Percentiles rank a stretch among this genome's conserved stretches.
phyloP scores from a whole-genome alignment of 2,113 vertebrate species.

The Donacobius atricapilla region DNA sequence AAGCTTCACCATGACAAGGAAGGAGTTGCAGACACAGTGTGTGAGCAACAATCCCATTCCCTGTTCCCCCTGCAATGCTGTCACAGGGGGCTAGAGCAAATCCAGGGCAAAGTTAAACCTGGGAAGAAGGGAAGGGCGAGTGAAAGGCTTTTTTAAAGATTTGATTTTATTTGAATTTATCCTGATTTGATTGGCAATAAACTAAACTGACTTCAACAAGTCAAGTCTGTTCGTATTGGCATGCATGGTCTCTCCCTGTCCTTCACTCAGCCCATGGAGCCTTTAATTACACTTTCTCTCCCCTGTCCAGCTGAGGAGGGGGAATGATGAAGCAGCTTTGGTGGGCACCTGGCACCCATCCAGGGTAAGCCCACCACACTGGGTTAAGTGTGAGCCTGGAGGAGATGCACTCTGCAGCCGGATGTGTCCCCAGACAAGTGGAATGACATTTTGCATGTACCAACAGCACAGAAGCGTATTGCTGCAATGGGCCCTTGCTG shows the following conservation, averaged over 20 bases:
- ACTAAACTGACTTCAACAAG: background rate
- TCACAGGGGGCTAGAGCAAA: background rate
- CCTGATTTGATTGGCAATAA: background rate
- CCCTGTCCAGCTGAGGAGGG: background rate
- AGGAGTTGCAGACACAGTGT: background rate
- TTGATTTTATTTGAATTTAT: background rate
- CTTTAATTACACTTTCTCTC: background rate
- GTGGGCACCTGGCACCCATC: background rate
- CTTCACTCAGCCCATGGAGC: background rate
- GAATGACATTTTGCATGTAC: background rate
- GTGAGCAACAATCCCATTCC: background rate
- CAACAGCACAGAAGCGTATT: background rate
- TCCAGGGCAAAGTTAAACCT: background rate
- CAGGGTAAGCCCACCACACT: background rate
- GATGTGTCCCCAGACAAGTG: background rate
- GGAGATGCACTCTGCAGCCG: fast-evolving
- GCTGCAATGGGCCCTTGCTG: background rate
- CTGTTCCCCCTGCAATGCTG: background rate
- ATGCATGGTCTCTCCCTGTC: background rate
- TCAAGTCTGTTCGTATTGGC: fast-evolving
- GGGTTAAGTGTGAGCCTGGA: background rate
- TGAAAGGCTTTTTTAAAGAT: background rate
- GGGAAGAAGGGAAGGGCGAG: background rate
- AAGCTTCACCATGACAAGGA: background rate
- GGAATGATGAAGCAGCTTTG: background rate